Conservation (phyloP, 2,797 vertebrate species). For the Phyllotis vaccarum region DNA sequence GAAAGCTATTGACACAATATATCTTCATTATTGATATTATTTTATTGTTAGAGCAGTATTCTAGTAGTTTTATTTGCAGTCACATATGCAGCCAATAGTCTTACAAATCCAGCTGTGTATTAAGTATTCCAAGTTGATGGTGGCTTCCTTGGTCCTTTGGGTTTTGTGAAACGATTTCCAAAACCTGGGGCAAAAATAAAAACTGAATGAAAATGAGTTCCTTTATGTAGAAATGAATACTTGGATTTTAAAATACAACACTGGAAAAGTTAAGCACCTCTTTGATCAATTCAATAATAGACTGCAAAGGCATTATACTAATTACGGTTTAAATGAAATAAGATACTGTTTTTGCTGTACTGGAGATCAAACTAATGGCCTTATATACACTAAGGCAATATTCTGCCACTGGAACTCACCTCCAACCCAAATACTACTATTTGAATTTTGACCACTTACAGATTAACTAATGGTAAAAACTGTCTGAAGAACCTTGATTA, state of each 20-base stretch:
- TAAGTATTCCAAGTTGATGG: conserved; percentile 89
- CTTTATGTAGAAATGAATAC: conserved; percentile 23
- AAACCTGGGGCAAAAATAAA: conserved; percentile 86
- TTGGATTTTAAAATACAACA: conserved; percentile 49
- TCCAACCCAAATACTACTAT: neutral
- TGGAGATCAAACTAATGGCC: neutral
- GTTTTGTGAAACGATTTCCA: conserved; percentile 90
- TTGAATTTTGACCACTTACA: conserved; percentile 51
- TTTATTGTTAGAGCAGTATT: conserved; percentile 43
- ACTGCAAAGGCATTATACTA: conserved; percentile 37
- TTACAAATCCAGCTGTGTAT: conserved; percentile 37
- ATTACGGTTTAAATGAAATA: conserved; percentile 56
- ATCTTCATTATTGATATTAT: conserved; percentile 56
- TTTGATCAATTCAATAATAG: conserved; percentile 60
- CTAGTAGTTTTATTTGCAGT: conserved; percentile 34
- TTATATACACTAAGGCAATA: neutral
- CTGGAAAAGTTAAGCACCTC: conserved; percentile 44
- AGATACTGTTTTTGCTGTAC: neutral
- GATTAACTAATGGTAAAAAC: conserved; percentile 55
- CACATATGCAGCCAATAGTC: neutral
- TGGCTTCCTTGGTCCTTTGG: conserved; percentile 90
- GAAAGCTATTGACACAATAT: conserved; percentile 31
- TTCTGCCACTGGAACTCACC: neutral
- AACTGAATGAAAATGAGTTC: conserved; percentile 34
- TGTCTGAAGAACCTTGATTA: conserved; percentile 30